Percentiles rank a stretch among this genome's conserved stretches.
phyloP scores from a whole-genome alignment of 1,140 invertebrate genomes.

The Papilio xuthus region DNA sequence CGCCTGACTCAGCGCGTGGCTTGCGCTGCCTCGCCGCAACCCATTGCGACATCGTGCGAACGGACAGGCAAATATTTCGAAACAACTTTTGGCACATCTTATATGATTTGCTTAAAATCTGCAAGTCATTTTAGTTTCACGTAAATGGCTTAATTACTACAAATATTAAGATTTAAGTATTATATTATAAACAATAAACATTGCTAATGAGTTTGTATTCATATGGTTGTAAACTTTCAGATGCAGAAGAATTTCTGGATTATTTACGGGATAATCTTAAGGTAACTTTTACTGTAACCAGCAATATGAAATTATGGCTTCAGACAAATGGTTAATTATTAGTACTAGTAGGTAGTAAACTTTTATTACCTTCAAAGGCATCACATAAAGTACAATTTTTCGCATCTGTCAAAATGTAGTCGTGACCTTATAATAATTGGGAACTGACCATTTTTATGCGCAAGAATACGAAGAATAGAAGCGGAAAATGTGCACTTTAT shows the following conservation, averaged over 20 bases:
- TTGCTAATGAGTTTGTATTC: not conserved
- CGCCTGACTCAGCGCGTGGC: slow-evolving; percentile 21
- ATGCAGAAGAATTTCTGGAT: no score
- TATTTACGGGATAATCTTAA: no score
- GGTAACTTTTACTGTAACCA: no score
- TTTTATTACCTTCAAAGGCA: not conserved
- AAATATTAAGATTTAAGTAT: not conserved
- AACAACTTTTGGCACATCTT: slow-evolving; percentile 49
- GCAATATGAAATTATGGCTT: no score
- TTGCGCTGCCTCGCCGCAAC: slow-evolving; percentile 4
- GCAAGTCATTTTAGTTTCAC: slow-evolving; percentile 3
- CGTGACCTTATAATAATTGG: not conserved
- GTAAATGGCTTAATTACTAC: not conserved
- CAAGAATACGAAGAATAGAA: not conserved
- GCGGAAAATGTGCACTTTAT: slow-evolving; percentile 29
- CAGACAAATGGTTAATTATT: no score
- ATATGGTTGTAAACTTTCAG: no score
- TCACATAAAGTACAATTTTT: not conserved
- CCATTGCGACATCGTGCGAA: slow-evolving; percentile 51
- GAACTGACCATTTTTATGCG: not conserved
- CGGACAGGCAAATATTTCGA: slow-evolving; percentile 53
- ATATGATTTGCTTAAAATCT: slow-evolving; percentile 34
- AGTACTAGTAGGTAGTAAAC: no score
- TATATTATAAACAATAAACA: not conserved
- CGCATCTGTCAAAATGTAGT: not conserved